Evolutionary conservation across 2,888 invertebrate genomes (phyloP), one percentile per base, ranked within the genome.

Genomic region (Anaspis maculata): DNA sequence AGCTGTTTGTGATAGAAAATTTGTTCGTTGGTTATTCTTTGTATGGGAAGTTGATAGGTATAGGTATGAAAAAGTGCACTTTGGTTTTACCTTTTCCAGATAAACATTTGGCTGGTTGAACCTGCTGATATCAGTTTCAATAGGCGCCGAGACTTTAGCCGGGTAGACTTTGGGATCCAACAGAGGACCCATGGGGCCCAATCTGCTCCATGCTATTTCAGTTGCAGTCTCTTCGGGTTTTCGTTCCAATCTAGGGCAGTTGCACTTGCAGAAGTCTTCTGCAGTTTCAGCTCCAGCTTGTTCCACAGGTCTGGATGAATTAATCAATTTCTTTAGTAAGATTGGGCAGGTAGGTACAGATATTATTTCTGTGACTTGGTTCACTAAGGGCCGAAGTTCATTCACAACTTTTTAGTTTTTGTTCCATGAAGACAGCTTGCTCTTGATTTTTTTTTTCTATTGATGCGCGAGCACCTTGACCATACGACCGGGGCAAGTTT

Each of bases 81-180:
- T 19, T 9, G 14, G 10, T 23, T 23, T 2, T 60, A 76, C 77
- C 67, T 77, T 76, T 66, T 59, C 71, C 31, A 78, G 54, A 54
- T 76, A 79, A 0, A 73, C 70, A 42, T 74, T 74, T 0, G 77
- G 77, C 48, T 77, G 76, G 46, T 76, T 69, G 45, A 69, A 70
- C 30, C 70, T 61, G 5, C 71, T 71, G 1, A 70, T 64, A 0
- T 72, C 65, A 0, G 70, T 68, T 48, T 76, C 74, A 0, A 77
- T 76, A 11, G 69, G 65, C 0, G 74, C 69, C 1, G 70, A 71
- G 1, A 74, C 70, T 43, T 69, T 68, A 1, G 71, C 73, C 0
- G 76, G 73, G 45, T 74, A 76, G 26, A 77, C 50, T 55, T 76
- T 76, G 0, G 78, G 76, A 33, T 78, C 78, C 26, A 76, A 48